A percentile compares a stretch with the other conserved stretches of the same genome.
Evolutionary conservation across 2,888 invertebrate genomes (phyloP).

Genomic region (Drosophila meridiana): DNA sequence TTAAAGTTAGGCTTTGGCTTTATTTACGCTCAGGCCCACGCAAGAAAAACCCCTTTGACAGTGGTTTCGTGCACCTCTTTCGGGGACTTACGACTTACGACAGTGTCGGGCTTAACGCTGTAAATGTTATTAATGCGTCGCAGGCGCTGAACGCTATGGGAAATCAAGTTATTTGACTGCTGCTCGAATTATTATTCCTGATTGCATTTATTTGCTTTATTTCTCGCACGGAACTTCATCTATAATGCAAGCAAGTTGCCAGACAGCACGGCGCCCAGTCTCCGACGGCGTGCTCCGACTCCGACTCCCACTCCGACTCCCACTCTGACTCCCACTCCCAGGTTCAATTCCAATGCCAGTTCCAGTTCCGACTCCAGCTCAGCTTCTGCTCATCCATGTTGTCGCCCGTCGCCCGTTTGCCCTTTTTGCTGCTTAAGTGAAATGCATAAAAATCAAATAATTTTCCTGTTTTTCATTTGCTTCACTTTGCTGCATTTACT

Average conservation of each 20-base stretch:
- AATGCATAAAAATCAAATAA: conserved; percentile 81
- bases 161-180: conserved; percentile 77
- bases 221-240: conserved; percentile 71
- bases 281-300: neutral
- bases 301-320: neutral
- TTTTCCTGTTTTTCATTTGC: conserved; percentile 78
- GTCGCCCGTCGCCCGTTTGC: conserved; percentile 38
- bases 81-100: neutral
- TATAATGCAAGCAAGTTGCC: conserved; percentile 71
- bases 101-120: conserved; percentile 34
- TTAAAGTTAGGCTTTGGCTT: conserved; percentile 57
- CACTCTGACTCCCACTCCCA: neutral
- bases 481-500: conserved; percentile 27
- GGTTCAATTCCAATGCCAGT: neutral
- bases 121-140: conserved; percentile 68
- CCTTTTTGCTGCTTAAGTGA: conserved; percentile 74
- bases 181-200: conserved; percentile 77
- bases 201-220: conserved; percentile 78
- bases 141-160: conserved; percentile 44
- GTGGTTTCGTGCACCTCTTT: neutral
- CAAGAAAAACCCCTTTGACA: neutral
- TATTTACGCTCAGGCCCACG: conserved; percentile 58
- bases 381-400: conserved; percentile 1
- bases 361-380: conserved; percentile 1
- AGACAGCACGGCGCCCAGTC: conserved; percentile 47